Base-by-base conservation (phyloP, 2,797 vertebrate genomes). In the Galago senegalensis region DNA sequence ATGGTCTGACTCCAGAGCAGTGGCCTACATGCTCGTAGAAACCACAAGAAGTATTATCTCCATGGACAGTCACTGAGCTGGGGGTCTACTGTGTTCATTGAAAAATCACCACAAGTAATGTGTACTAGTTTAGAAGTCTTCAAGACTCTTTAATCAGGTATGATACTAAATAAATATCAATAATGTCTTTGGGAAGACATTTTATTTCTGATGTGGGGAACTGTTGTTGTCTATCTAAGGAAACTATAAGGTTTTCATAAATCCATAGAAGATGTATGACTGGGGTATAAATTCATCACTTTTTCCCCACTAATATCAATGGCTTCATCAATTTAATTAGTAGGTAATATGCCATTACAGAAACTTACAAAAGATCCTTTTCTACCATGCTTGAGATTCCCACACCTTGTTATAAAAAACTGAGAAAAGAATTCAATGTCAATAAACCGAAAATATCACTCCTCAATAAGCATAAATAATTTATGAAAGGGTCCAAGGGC, bases 391-490 rank as follows among this genome's bases (percentile, higher is more conserved):
- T 89, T 87, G 56, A 18, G 92, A 81, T 72, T 94, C 72, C 63
- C 89, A 87, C 29, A 81, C n/a, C 49, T 92, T 91, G 46, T 63
- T 80, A 60, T 49, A n/a, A 93, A 75, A 87, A 91, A 75, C 60
- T 83, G 63, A 80, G 73, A 88, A 95, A 87, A 93, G 34, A 90
- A 86, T 53, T 87, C 97, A 98, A 98, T 98, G 98, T 98, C 98
- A 99, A 98, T 97, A 99, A 99, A 98, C 98, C 98, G 97, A 99
- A 98, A 99, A 91, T 73, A 95, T 46, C 83, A 97, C 88, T 98
- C 98, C 97, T 97, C 91, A 97, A 96, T 95, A 98, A 97, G 90
- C 85, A 98, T 97, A 97, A 98, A 98, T 97, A 98, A 96, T 98
- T 98, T 96, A 98, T 98, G 97, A 96, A 98, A 97, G 97, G 98